These are phyloP conservation scores for Aspidoscelis tigris DNA, from an alignment of 2,113 vertebrate genomes.

Conservation along the genomic window DNA sequence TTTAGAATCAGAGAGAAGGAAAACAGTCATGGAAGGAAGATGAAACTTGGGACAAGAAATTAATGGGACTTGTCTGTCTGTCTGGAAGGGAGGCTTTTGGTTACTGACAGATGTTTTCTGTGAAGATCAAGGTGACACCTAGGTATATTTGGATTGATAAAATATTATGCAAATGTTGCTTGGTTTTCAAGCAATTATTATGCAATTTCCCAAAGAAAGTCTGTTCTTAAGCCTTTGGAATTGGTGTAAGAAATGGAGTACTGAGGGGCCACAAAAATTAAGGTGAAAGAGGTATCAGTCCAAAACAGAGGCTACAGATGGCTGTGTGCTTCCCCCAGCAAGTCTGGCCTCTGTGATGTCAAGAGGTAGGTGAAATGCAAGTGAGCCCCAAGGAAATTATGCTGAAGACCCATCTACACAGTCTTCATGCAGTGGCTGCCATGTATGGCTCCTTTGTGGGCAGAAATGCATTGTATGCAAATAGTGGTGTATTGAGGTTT, in stretches of 20 bases:
- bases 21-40: background rate
- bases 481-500: background rate
- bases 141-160: background rate
- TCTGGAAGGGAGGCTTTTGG: background rate
- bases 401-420: no score
- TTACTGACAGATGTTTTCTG: background rate
- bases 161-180: background rate
- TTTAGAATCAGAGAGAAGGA: background rate
- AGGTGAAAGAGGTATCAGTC: background rate
- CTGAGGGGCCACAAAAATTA: background rate
- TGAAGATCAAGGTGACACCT: background rate
- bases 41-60: background rate
- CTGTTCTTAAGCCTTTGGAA: background rate
- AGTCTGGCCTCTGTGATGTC: no score
- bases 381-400: no score
- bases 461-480: background rate
- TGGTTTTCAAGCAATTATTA: background rate
- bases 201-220: background rate
- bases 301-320: no score
- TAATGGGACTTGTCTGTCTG: background rate
- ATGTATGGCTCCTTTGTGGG: no score
- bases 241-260: background rate
- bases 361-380: no score
- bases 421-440: no score
- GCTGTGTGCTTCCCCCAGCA: no score